Conservation (phyloP, 1,140 invertebrate species). For the Stegodyphus dumicola region DNA sequence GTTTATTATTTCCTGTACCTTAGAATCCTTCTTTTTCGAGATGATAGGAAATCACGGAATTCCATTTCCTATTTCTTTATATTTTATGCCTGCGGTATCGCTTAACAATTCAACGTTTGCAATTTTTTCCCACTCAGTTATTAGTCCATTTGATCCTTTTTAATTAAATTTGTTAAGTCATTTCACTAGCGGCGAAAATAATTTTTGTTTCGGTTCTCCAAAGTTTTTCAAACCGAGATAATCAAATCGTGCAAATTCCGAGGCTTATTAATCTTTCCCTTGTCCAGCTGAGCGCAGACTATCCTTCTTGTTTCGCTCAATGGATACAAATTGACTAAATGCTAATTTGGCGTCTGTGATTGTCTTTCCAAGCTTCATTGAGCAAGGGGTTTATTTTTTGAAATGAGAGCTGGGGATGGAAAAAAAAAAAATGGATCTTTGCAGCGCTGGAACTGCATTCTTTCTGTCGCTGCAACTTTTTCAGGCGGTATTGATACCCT, state of each 20-base stretch:
- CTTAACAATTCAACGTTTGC: slow-evolving; percentile 47
- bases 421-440: slow-evolving; percentile 3
- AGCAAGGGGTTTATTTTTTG: slow-evolving; percentile 9
- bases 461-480: not conserved
- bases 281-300: slow-evolving; percentile 52
- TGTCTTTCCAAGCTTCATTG: slow-evolving; percentile 56
- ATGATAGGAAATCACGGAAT: slow-evolving; percentile 58
- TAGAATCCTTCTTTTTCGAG: slow-evolving; percentile 27
- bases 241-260: slow-evolving; percentile 57
- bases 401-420: not conserved
- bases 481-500: not conserved
- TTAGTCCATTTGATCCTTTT: slow-evolving; percentile 61
- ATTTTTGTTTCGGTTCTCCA: slow-evolving; percentile 57
- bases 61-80: slow-evolving; percentile 54
- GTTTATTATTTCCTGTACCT: slow-evolving; percentile 41
- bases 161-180: slow-evolving; percentile 62
- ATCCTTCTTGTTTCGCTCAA: slow-evolving; percentile 45
- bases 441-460: not conserved
- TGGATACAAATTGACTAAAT: slow-evolving; percentile 61
- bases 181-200: slow-evolving; percentile 60
- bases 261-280: slow-evolving; percentile 59
- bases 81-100: slow-evolving; percentile 45
- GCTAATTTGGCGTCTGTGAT: slow-evolving; percentile 57
- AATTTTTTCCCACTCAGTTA: slow-evolving; percentile 50
- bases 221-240: slow-evolving; percentile 58